These are phyloP conservation scores for Pheosia gnoma DNA, from an alignment of 2,888 invertebrate genomes.

Conservation along the genomic window DNA sequence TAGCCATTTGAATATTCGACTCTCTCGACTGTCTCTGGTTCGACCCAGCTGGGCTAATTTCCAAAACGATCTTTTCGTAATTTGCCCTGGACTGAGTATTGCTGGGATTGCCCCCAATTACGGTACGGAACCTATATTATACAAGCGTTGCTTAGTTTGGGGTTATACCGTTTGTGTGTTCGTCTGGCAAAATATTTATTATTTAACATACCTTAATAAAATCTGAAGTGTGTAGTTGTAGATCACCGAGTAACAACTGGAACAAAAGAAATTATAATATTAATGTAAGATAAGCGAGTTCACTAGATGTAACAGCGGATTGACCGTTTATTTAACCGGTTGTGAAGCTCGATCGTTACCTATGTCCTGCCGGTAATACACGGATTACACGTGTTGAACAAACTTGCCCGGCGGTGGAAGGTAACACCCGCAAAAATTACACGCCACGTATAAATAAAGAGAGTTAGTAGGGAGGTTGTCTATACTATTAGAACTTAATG, in stretches of 20 bases:
- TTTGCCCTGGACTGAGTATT: too few relatives aligned
- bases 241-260: constrained; percentile 18
- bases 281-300: neutral
- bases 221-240: constrained; percentile 15
- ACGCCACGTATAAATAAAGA: neutral
- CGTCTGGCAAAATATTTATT: too few relatives aligned
- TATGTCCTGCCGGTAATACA: neutral
- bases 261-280: constrained; percentile 23
- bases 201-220: constrained; percentile 28
- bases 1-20: too few relatives aligned
- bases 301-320: neutral
- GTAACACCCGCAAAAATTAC: constrained; percentile 5
- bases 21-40: too few relatives aligned
- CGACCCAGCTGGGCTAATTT: too few relatives aligned
- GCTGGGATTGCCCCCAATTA: too few relatives aligned
- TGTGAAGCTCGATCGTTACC: neutral
- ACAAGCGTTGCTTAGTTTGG: too few relatives aligned
- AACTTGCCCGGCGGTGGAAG: neutral
- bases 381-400: constrained; percentile 9
- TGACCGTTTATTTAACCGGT: neutral
- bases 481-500: neutral
- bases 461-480: neutral
- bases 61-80: too few relatives aligned
- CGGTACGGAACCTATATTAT: too few relatives aligned
- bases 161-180: too few relatives aligned